Conservation (phyloP, 1,140 invertebrate species). For the Pemphigus obesinymphae region DNA sequence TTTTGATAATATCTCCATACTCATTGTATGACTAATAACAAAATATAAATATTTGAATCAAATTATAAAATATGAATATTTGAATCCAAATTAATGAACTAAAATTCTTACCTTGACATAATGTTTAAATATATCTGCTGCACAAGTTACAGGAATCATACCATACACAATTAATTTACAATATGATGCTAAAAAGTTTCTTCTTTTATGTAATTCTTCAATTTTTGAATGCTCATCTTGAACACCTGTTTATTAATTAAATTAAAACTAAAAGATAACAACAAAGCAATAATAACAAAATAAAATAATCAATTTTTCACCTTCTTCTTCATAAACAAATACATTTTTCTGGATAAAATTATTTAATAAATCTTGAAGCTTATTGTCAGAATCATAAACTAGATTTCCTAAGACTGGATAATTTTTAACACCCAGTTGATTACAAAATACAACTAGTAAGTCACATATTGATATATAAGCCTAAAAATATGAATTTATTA, state of each 20-base stretch:
- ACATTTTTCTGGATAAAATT: constrained; percentile 90
- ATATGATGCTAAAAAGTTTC: constrained; percentile 93
- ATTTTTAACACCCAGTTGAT: constrained; percentile 65
- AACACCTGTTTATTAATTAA: constrained; percentile 56
- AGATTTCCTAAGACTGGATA: constrained; percentile 62
- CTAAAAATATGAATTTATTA: constrained; percentile 52
- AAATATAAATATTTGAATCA: neutral
- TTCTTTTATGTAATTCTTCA: constrained; percentile 90
- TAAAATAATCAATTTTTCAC: constrained; percentile 50
- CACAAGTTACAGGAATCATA: constrained; percentile 84
- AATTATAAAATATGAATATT: neutral
- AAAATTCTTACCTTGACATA: constrained; percentile 75
- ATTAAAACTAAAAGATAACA: neutral
- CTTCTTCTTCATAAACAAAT: constrained; percentile 81
- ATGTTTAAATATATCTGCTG: constrained; percentile 93
- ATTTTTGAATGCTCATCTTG: constrained; percentile 92
- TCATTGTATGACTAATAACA: constrained; percentile 83
- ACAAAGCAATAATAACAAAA: neutral
- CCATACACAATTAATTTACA: constrained; percentile 98
- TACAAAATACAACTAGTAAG: constrained; percentile 89
- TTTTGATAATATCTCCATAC: constrained; percentile 99
- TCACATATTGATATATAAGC: constrained; percentile 94
- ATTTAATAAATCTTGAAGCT: constrained; percentile 77
- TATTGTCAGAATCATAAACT: constrained; percentile 75
- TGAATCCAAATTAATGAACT: too few relatives aligned